A percentile compares a stretch with the other conserved stretches of the same genome.
Conservation (phyloP, 2,888 invertebrate species). For the Eilema caniola region DNA sequence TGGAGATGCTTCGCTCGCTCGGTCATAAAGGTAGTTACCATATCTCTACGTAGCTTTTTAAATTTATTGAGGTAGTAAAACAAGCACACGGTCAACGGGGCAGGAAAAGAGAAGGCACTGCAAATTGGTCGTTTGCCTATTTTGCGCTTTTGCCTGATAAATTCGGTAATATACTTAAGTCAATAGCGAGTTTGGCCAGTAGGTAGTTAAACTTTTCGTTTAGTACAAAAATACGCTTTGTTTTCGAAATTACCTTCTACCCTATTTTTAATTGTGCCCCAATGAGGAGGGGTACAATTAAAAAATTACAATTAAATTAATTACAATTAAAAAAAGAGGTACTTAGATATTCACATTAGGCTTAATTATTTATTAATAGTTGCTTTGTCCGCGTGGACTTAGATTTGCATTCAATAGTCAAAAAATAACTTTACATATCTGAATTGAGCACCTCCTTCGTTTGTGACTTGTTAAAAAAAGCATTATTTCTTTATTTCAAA, state of each 20-base stretch:
- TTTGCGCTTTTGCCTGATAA: constrained; percentile 1
- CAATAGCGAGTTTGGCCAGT: background rate
- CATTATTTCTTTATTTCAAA: no score
- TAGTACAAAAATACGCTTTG: background rate
- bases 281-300: background rate
- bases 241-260: background rate
- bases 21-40: constrained; percentile 2
- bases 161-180: constrained; percentile 1
- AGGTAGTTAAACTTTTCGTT: background rate
- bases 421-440: no score
- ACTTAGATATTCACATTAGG: no score
- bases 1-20: constrained; percentile 4
- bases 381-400: no score
- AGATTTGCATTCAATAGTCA: no score
- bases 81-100: background rate
- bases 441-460: background rate
- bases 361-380: no score
- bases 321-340: no score
- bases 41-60: constrained; percentile 2
- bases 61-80: constrained; percentile 4
- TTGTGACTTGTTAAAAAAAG: no score
- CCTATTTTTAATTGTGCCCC: no score
- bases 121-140: constrained; percentile 4
- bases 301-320: no score
- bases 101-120: background rate